phyloP scores from a whole-genome alignment of 2,797 vertebrate genomes.

The Arctocebus calabarensis region DNA sequence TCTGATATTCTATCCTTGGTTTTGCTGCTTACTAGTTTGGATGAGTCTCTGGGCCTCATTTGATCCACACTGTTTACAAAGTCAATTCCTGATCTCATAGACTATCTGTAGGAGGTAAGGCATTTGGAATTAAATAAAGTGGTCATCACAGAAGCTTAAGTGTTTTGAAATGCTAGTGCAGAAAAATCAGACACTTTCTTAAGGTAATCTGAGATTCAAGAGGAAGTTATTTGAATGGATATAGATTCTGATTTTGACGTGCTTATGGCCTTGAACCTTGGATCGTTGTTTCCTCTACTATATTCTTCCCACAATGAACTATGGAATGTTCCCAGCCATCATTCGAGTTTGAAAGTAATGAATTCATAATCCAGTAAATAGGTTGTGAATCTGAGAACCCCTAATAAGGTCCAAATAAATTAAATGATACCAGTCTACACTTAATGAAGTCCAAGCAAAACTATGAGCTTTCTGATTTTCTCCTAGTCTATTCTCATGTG shows the following conservation, averaged over 20 bases:
- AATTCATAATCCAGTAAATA: conserved; percentile 50
- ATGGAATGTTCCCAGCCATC: conserved; percentile 71
- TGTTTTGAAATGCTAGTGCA: conserved; percentile 68
- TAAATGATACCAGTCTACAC: conserved; percentile 61
- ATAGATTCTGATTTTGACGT: conserved; percentile 71
- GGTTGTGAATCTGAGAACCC: conserved; percentile 26
- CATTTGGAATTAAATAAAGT: conserved; percentile 73
- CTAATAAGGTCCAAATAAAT: conserved; percentile 52
- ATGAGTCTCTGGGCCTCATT: conserved; percentile 44
- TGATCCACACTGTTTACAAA: conserved; percentile 64
- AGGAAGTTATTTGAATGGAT: conserved; percentile 79
- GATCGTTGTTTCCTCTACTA: conserved; percentile 70
- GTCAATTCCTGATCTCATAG: conserved; percentile 47
- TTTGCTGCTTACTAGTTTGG: conserved; percentile 18
- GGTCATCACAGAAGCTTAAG: conserved; percentile 63
- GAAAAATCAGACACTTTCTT: conserved; percentile 75
- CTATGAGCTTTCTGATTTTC: conserved; percentile 46
- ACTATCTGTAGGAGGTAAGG: conserved; percentile 65
- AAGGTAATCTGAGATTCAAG: conserved; percentile 81
- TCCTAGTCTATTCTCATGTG: conserved; percentile 17
- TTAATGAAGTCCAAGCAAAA: conserved; percentile 52
- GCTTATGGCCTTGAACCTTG: conserved; percentile 39
- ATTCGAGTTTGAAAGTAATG: conserved; percentile 59
- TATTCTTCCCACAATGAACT: conserved; percentile 40
- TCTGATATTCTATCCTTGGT: conserved; percentile 16